Base-by-base conservation (phyloP, 1,140 invertebrate genomes). In the Platorchestia sp. region DNA sequence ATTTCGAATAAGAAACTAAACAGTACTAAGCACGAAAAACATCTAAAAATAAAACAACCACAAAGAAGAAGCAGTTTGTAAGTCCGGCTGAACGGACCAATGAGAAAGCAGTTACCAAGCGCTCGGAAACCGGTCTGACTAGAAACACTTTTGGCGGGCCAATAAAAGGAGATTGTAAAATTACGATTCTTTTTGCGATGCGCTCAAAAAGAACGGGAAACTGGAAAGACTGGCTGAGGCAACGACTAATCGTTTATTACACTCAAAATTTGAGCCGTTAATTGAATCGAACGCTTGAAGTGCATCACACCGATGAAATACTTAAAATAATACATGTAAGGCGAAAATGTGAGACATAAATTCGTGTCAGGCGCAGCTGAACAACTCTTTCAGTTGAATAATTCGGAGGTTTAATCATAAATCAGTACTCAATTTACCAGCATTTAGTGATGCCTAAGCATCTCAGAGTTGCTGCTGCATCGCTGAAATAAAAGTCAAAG, bases 11-110 rank as follows among this genome's bases (percentile, higher is more conserved):
- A 90, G 42, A 42, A 90, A 42, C 19, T 43, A 90, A 90, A 90
- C 5, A 43, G 27, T 45, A 90, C 5, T 90, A 90, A 36, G 44
- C 10, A 90, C 7, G 5, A 40, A 90, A 44, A 90, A 44, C 10
- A 14, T 42, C 87, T 90, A 6, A 42, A 90, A 75, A 19, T 27
- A 75, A 75, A 10, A 27, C 87, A 41, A 90, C 41, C 41, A 90
- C 42, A 42, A 90, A 90, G 87, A 90, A 90, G 87, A 42, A 44
- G 19, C 10, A 43, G 87, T 90, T 90, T 90, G 44, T 90, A 90
- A 90, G 87, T 90, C 87, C 87, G 87, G 87, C 44, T 90, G 87
- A 90, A 36, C 87, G 22, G 87, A 90, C 87, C 87, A 90, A 90
- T 90, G 44, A 42, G 87, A 90, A 14, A 43, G 7, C 41, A 36